A percentile compares a stretch with the other conserved stretches of the same genome.
phyloP scores from a whole-genome alignment of 2,113 vertebrate species.

The Cyanistes caeruleus region DNA sequence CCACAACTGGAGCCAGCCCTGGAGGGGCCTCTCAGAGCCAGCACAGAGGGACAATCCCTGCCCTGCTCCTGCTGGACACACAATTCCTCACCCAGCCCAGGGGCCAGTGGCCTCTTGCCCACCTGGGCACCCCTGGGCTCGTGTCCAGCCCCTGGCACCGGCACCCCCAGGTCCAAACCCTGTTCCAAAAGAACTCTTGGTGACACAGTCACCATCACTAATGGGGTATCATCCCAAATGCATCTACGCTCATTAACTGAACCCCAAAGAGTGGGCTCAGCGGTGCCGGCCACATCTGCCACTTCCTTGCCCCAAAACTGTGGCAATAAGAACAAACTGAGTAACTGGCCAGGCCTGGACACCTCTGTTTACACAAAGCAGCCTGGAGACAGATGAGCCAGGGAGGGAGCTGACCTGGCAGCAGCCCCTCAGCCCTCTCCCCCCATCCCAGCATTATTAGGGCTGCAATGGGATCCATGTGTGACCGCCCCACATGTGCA shows the following conservation, averaged over 20 bases:
- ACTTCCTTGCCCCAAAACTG: not conserved
- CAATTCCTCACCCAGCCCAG: not conserved
- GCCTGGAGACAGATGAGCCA: not conserved
- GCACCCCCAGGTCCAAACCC: not conserved
- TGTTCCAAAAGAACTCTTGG: not conserved
- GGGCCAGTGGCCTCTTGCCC: not conserved
- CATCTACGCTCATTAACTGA: not conserved
- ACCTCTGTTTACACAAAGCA: not conserved
- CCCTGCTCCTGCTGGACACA: not conserved
- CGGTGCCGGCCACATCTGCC: fast-evolving
- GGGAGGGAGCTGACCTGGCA: not conserved
- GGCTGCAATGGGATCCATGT: conserved; percentile 31
- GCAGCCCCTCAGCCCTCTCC: not conserved
- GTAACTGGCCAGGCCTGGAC: fast-evolving
- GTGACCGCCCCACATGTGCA: not conserved
- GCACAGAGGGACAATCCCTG: not conserved
- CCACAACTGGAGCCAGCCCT: not conserved
- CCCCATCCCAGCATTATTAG: not conserved
- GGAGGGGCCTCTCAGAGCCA: not conserved
- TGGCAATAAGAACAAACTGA: not conserved
- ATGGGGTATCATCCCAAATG: not conserved
- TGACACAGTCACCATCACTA: not conserved
- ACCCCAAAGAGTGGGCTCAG: not conserved
- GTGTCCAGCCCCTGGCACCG: not conserved
- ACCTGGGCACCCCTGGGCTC: not conserved